Evolutionary conservation across 1,140 invertebrate genomes (phyloP).

Genomic region (Caenorhabditis latens): DNA sequence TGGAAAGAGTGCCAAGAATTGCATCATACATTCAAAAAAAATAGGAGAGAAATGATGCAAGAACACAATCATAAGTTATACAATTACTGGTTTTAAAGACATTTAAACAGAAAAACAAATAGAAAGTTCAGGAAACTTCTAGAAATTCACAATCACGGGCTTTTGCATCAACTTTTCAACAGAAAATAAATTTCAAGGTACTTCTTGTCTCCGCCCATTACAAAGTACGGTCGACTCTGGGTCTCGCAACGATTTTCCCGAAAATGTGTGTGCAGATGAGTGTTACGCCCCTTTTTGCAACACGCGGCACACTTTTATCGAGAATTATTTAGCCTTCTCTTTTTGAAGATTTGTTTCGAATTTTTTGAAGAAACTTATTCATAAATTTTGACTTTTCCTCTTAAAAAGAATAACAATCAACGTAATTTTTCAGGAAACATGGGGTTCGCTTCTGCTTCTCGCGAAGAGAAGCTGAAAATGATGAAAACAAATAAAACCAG

Average conservation of each 20-base stretch:
- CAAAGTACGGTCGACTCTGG: slow-evolving; percentile 19
- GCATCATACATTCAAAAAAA: background rate
- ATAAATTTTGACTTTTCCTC: background rate
- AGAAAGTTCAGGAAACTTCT: slow-evolving; percentile 19
- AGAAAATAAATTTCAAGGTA: slow-evolving; percentile 2
- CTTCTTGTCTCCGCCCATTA: slow-evolving; percentile 35
- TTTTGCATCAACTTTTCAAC: slow-evolving; percentile 31
- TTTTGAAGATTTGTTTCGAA: background rate
- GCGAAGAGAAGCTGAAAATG: slow-evolving; percentile 64
- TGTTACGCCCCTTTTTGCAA: background rate
- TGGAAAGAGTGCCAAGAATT: background rate
- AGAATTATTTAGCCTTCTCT: background rate
- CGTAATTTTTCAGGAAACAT: slow-evolving; percentile 53
- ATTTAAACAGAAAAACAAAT: background rate
- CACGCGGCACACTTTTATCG: background rate
- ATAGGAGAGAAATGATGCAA: background rate
- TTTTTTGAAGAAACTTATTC: background rate
- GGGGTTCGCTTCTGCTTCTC: slow-evolving; percentile 58
- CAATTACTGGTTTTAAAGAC: background rate
- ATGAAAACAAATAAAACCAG: slow-evolving; percentile 60
- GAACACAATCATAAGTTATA: background rate
- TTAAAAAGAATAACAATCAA: background rate
- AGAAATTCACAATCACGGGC: background rate
- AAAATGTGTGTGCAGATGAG: background rate
- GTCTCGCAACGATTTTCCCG: slow-evolving; percentile 8